These are phyloP conservation scores for Epinephelus awoara DNA, from an alignment of 2,797 vertebrate genomes.

Conservation along the genomic window DNA sequence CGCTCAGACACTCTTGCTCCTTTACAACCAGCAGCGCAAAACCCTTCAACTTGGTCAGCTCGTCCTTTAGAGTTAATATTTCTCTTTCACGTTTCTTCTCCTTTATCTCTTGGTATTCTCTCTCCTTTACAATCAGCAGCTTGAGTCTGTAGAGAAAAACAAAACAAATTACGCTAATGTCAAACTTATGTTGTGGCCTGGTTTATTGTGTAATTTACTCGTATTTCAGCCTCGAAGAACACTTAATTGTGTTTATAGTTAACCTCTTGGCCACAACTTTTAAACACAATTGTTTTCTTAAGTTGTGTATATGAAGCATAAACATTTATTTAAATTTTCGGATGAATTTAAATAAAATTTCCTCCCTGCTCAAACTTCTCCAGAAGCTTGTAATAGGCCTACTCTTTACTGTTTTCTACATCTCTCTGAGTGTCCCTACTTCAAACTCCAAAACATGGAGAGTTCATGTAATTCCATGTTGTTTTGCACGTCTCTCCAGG, in stretches of 20 bases:
- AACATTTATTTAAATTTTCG: slow-evolving; percentile 49
- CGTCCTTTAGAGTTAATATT: slow-evolving; percentile 87
- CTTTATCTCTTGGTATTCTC: slow-evolving; percentile 86
- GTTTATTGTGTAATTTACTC: slow-evolving; percentile 37
- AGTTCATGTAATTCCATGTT: slow-evolving; percentile 43
- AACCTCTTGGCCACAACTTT: slow-evolving; percentile 41
- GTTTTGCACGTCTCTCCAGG: slow-evolving; percentile 36
- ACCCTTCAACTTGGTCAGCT: slow-evolving; percentile 91
- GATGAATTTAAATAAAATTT: slow-evolving; percentile 35
- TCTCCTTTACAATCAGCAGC: slow-evolving; percentile 90
- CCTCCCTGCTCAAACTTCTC: slow-evolving; percentile 13
- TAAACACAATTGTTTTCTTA: slow-evolving; percentile 41
- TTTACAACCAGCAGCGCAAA: slow-evolving; percentile 92
- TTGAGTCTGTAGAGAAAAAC: slow-evolving; percentile 87
- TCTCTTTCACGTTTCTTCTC: slow-evolving; percentile 88
- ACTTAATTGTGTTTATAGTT: slow-evolving; percentile 42
- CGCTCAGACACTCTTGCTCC: slow-evolving; percentile 90
- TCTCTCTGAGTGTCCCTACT: background rate
- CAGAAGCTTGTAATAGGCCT: slow-evolving; percentile 16
- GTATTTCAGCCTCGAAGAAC: slow-evolving; percentile 23
- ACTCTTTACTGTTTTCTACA: background rate
- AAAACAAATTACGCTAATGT: slow-evolving; percentile 48
- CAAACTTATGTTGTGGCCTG: slow-evolving; percentile 34
- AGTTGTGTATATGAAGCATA: slow-evolving; percentile 51
- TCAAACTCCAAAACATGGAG: slow-evolving; percentile 37